Evolutionary conservation across 2,797 vertebrate species (phyloP).

Genomic region (Xyrichtys novacula): DNA sequence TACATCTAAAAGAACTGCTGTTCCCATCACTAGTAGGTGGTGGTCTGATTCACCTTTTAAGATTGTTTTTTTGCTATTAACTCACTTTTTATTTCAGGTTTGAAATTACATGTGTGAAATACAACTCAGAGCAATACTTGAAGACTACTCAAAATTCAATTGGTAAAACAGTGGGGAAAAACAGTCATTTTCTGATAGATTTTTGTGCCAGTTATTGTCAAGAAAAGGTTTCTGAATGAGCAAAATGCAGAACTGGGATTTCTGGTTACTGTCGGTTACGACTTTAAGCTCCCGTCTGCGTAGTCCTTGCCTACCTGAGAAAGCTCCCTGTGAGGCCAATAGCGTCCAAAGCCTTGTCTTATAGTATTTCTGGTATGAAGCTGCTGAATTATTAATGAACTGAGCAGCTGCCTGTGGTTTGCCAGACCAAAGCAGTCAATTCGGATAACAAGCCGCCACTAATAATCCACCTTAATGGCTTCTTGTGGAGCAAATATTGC

Average conservation of each 20-base stretch:
- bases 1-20: too few relatives aligned
- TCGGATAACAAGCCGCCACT: neutral
- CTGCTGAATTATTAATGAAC: slow-evolving; percentile 84
- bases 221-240: too few relatives aligned
- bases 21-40: neutral
- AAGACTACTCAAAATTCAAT: too few relatives aligned
- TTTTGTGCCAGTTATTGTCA: too few relatives aligned
- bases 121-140: too few relatives aligned
- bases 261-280: neutral
- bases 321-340: slow-evolving; percentile 29
- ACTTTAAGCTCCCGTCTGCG: neutral
- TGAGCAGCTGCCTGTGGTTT: slow-evolving; percentile 61
- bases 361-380: slow-evolving; percentile 73
- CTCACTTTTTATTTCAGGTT: neutral
- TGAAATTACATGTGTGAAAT: too few relatives aligned
- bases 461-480: accelerated
- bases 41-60: neutral
- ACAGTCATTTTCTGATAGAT: too few relatives aligned
- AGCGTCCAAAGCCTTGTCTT: slow-evolving; percentile 53
- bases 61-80: neutral
- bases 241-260: neutral
- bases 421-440: slow-evolving; percentile 72
- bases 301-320: neutral
- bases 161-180: too few relatives aligned
- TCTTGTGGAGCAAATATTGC: accelerated